Evolutionary conservation across 92 coral and sea anemone species (phyloP).

Genomic region (Zoanthus sociatus): DNA sequence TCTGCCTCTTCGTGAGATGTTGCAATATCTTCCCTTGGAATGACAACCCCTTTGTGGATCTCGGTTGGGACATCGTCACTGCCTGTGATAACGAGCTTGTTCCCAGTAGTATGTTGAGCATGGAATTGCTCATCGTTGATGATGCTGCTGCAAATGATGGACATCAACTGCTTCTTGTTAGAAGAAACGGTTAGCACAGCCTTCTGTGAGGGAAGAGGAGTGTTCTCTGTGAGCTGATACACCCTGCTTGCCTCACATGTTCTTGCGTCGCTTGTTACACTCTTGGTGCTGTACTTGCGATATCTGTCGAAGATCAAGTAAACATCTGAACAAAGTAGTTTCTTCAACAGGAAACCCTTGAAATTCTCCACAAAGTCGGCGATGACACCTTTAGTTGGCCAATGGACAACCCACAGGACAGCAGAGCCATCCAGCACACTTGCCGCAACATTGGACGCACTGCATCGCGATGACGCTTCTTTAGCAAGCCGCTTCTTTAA

Average conservation of each 20-base stretch:
- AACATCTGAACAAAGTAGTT: slow-evolving; percentile 58
- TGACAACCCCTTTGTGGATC: slow-evolving; percentile 67
- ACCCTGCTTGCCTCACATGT: slow-evolving; percentile 52
- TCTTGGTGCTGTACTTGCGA: slow-evolving; percentile 68
- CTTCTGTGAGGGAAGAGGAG: slow-evolving; percentile 73
- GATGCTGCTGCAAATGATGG: slow-evolving; percentile 58
- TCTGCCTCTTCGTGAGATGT: slow-evolving; percentile 77
- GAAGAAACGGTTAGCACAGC: slow-evolving; percentile 60
- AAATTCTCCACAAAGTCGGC: slow-evolving; percentile 59
- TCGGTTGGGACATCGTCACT: slow-evolving; percentile 58
- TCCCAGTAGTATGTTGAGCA: neutral
- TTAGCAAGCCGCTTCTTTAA: slow-evolving; percentile 68
- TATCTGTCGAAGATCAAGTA: slow-evolving; percentile 72
- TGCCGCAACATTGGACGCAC: slow-evolving; percentile 41
- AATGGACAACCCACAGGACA: slow-evolving; percentile 66
- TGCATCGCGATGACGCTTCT: slow-evolving; percentile 45
- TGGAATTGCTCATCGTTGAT: slow-evolving; percentile 49
- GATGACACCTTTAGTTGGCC: slow-evolving; percentile 67
- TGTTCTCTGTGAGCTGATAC: slow-evolving; percentile 64
- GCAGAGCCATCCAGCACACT: slow-evolving; percentile 73
- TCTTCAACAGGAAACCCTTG: slow-evolving; percentile 53
- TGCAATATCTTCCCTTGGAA: slow-evolving; percentile 64
- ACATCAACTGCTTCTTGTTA: slow-evolving; percentile 69
- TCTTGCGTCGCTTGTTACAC: slow-evolving; percentile 59
- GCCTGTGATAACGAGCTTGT: slow-evolving; percentile 56